phyloP scores from a whole-genome alignment of 2,888 invertebrate species.

The Lomographa bimaculata region DNA sequence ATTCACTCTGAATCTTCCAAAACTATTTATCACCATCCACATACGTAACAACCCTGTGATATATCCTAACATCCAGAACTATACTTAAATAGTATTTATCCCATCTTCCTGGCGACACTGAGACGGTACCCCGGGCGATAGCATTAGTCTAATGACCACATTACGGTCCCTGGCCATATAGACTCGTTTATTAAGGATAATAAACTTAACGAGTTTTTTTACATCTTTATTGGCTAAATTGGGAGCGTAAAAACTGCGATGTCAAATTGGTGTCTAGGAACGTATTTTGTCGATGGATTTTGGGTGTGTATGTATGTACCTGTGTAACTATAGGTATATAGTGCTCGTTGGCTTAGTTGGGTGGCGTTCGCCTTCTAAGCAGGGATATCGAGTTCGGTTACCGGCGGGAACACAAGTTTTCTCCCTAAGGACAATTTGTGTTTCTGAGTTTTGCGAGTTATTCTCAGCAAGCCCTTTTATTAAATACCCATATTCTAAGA shows the following conservation, averaged over 20 bases:
- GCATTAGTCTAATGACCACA: slow-evolving; percentile 58
- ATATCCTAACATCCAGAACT: not conserved
- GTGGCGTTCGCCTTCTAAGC: too few relatives aligned
- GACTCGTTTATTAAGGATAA: slow-evolving; percentile 72
- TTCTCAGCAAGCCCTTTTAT: too few relatives aligned
- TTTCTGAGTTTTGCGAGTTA: too few relatives aligned
- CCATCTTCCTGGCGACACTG: slow-evolving; percentile 29
- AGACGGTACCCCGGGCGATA: slow-evolving; percentile 25
- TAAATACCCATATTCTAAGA: too few relatives aligned
- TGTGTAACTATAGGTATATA: too few relatives aligned
- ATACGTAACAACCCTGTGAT: slow-evolving; percentile 4
- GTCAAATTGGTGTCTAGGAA: slow-evolving; percentile 57
- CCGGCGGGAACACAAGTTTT: too few relatives aligned
- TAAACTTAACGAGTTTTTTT: slow-evolving; percentile 73
- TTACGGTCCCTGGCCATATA: slow-evolving; percentile 58
- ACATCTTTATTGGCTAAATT: slow-evolving; percentile 44
- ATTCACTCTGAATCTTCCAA: too few relatives aligned
- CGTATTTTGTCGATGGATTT: slow-evolving; percentile 39
- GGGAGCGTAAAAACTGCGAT: slow-evolving; percentile 50
- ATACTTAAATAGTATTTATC: slow-evolving; percentile 18
- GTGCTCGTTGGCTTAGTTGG: too few relatives aligned
- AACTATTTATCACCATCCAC: too few relatives aligned
- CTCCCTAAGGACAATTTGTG: too few relatives aligned
- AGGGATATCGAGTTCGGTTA: too few relatives aligned
- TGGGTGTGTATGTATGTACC: too few relatives aligned